Evolutionary conservation across 2,797 vertebrate genomes (phyloP), one percentile per base, ranked within the genome.

Genomic region (Galago senegalensis): DNA sequence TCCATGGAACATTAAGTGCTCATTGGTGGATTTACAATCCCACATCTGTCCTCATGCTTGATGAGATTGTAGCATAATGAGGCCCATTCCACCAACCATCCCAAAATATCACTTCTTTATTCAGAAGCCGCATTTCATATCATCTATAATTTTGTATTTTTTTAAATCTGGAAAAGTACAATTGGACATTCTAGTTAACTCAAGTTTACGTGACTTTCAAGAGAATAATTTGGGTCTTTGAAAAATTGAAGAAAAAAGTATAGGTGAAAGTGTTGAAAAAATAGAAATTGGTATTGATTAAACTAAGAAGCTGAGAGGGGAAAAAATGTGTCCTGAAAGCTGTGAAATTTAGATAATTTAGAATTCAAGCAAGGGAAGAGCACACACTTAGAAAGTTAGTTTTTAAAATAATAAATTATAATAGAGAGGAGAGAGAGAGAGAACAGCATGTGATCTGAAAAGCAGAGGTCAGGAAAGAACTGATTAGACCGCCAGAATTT

Each of bases 271-370:
- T 2, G 7, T n/a, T 80, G 13, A n/a, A 60, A 89, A 85, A 95
- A 85, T 37, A 58, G 16, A 83, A 69, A 75, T 46, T 43, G 75
- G 18, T 80, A 91, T 60, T 81, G 21, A 79, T 79, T 92, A 80
- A 67, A 27, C 1, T 25, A 65, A 89, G 3, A 93, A 95, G 6
- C 6, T 84, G 31, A 76, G n/a, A 56, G 13, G 9, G 40, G 40
- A 56, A 46, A 7, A 40, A 17, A 46, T 9, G 20, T 93, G 63
- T 65, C 3, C 13, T 75, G 46, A 82, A 65, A 93, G 29, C n/a
- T 77, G 40, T 67, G 95, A 91, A 60, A 81, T 53, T 27, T 75
- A 70, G 7, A 89, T 89, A 86, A 89, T 65, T 31, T 65, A 31
- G 10, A 82, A 86, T 60, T 2, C 7, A 93, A 76, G 2, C 10